Evolutionary conservation across 2,888 invertebrate genomes (phyloP), one percentile per base, ranked within the genome.

Genomic region (Acanthosepion esculentum): DNA sequence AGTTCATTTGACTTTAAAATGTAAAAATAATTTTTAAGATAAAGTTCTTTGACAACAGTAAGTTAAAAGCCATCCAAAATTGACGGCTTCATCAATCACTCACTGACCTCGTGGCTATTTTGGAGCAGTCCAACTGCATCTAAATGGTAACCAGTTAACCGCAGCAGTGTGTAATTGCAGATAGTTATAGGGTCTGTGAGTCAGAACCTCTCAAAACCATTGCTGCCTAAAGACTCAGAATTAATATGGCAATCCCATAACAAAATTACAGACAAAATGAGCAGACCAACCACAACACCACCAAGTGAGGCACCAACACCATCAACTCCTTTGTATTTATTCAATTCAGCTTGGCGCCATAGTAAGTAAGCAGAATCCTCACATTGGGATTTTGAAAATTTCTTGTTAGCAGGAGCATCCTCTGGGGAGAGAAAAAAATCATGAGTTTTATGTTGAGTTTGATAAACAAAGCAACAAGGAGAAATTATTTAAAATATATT

Each of bases 291-390:
- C 4, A 95, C 92, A 15, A 95, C 41, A 7, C 96, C 96, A 55
- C 95, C 95, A 41, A 96, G 59, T 41, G 95, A 94, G n/a, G 96
- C 94, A 18, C 95, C 95, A 20, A 95, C 94, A 1, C 95, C 95
- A 26, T 95, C 93, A 12, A 95, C 95, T 18, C 94, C 94, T 12
- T 94, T 78, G 94, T 95, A 96, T 10, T 55, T 94, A 3, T 95
- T 78, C n/a, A 96, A 93, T 48, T 95, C 94, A n/a, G 95, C 50
- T 41, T 95, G 94, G 18, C 95, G 94, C 95, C 95, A 95, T 33
- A 95, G 94, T 20, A 94, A 91, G 94, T 95, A 95, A 29, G 95
- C 94, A 33, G 95, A 95, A 55, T 59, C 64, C 41, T 94, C 64
- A 91, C 96, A 96, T 78, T 95, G 92, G n/a, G 94, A 91, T 92